Conservation (phyloP, 2,888 invertebrate genomes). For the Endomychus coccineus region DNA sequence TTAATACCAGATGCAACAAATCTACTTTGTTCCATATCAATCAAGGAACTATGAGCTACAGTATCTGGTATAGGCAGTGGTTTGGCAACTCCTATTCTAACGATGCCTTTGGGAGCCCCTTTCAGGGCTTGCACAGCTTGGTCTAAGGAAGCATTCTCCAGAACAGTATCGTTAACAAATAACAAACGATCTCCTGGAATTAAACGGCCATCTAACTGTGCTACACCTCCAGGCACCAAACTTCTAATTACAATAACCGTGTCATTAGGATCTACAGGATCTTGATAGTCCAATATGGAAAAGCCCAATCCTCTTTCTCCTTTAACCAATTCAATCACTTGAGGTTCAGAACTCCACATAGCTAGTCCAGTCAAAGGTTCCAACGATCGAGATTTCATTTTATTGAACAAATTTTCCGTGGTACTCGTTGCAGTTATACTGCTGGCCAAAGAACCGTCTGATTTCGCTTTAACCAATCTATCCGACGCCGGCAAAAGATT, state of each 20-base stretch:
- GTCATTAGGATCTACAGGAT: slow-evolving; percentile 93
- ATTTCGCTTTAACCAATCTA: slow-evolving; percentile 80
- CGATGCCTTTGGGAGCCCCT: slow-evolving; percentile 90
- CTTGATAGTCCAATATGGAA: slow-evolving; percentile 92
- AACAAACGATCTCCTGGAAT: slow-evolving; percentile 94
- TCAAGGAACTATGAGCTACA: slow-evolving; percentile 43
- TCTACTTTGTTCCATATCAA: slow-evolving; percentile 31
- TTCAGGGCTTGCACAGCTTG: slow-evolving; percentile 96
- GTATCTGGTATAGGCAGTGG: slow-evolving; percentile 77
- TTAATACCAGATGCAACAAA: slow-evolving; percentile 1
- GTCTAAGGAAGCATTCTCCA: slow-evolving; percentile 94
- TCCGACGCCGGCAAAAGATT: slow-evolving; percentile 60
- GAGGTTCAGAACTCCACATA: slow-evolving; percentile 97
- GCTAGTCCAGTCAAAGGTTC: slow-evolving; percentile 97
- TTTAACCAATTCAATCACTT: slow-evolving; percentile 92
- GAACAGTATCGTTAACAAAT: slow-evolving; percentile 87
- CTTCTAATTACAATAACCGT: slow-evolving; percentile 97
- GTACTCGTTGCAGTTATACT: slow-evolving; percentile 52
- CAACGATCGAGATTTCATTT: slow-evolving; percentile 79
- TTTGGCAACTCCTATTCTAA: slow-evolving; percentile 93
- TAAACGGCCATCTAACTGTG: slow-evolving; percentile 92
- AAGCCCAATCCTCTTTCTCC: slow-evolving; percentile 97
- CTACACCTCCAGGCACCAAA: slow-evolving; percentile 96
- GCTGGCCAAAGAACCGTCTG: slow-evolving; percentile 76
- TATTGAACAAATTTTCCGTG: slow-evolving; percentile 50